Evolutionary conservation across 1,140 invertebrate species (phyloP), one percentile per base, ranked within the genome.

Genomic region (Apis laboriosa): DNA sequence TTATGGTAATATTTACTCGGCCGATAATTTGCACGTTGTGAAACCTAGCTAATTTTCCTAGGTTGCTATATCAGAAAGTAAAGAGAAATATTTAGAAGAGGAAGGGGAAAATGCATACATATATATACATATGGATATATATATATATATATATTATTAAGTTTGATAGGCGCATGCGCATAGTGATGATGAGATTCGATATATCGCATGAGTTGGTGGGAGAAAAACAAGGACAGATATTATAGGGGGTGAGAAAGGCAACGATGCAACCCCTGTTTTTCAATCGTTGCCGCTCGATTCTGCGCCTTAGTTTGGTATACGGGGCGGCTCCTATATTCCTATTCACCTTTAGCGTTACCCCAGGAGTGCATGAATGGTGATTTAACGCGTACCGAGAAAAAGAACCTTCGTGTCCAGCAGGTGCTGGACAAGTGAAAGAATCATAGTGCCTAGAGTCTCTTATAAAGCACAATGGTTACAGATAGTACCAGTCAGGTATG

Each of bases 401-500:
- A 61, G 49, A 84, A 86, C 77, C 76, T 78, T 78, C 74, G 76
- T 66, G 77, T 74, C 53, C 85, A 71, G 72, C 71, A 53, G 49
- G 43, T 60, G 66, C 61, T 78, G 71, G 77, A 55, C 56, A 53
- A 66, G 70, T 60, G 85, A 82, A 58, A 67, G 61, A 49, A 71
- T 74, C 49, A 61, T n/a, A 58, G 66, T 64, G 83, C 24, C 60
- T 71, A 67, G 5, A 43, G 58, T 84, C 85, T 87, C 81, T 79
- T 24, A 19, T 77, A 24, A n/a, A 70, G 77, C 86, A 82, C 83
- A 74, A 94, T 94, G 93, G 92, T 94, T 77, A 93, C 92, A 84
- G 93, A 93, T 83, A 92, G 81, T 86, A 88, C 89, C 11, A 93
- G 88, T 78, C 92, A 94, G 93, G 93, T 93, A 94, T 9, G 80